Conservation (phyloP, 2,888 invertebrate genomes). For the Sepioteuthis lessoniana region DNA sequence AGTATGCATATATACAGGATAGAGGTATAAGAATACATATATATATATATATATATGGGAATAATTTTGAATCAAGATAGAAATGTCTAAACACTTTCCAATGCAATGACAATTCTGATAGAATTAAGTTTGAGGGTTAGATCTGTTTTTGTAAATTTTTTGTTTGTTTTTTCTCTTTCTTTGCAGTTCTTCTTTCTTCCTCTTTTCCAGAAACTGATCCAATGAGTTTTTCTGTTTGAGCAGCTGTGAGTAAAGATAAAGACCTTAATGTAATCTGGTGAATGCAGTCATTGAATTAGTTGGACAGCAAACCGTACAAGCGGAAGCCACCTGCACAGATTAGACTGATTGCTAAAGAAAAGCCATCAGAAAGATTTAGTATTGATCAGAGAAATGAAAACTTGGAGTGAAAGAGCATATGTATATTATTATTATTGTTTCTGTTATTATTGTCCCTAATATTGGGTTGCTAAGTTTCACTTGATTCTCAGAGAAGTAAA, state of each 20-base stretch:
- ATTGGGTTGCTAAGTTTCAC: neutral
- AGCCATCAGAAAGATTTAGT: constrained; percentile 39
- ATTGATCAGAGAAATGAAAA: constrained; percentile 38
- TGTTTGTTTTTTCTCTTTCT: too few relatives aligned
- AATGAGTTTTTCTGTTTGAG: neutral
- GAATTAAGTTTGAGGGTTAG: neutral
- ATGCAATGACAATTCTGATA: constrained; percentile 34
- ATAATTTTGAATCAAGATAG: neutral
- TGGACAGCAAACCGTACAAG: constrained; percentile 37
- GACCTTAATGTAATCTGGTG: constrained; percentile 40
- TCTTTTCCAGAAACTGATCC: neutral
- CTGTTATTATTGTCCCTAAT: neutral
- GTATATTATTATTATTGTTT: neutral
- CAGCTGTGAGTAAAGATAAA: constrained; percentile 24
- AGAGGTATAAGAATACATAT: neutral
- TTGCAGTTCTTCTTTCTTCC: too few relatives aligned
- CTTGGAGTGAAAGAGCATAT: neutral
- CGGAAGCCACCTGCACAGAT: constrained; percentile 45
- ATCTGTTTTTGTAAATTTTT: neutral
- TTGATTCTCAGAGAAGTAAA: too few relatives aligned
- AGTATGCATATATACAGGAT: neutral
- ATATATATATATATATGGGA: neutral
- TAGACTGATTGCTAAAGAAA: neutral
- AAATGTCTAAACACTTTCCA: neutral
- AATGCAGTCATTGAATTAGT: constrained; percentile 38